A percentile compares a stretch with the other conserved stretches of the same genome.
Evolutionary conservation across 2,113 vertebrate species (phyloP).

Genomic region (Megatriorchis doriae): DNA sequence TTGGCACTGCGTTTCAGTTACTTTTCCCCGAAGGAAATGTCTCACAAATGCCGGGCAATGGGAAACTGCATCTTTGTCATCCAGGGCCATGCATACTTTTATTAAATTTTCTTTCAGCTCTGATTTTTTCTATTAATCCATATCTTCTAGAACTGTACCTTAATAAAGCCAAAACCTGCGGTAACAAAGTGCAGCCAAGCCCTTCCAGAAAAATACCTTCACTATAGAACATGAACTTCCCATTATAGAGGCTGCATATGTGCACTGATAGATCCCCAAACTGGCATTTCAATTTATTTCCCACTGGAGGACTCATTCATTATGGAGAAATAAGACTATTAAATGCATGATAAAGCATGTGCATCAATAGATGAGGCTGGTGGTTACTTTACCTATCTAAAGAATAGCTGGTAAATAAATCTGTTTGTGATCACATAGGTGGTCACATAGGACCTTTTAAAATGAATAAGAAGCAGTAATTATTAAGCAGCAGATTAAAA

Average conservation of each 20-base stretch:
- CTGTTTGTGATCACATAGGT: neutral
- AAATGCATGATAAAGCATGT: slow-evolving; percentile 37
- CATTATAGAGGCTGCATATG: neutral
- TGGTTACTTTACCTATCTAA: slow-evolving; percentile 35
- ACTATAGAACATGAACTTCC: neutral
- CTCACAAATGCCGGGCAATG: neutral
- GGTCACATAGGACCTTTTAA: neutral
- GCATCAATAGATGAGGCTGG: neutral
- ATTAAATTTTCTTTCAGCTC: neutral
- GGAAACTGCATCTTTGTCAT: neutral
- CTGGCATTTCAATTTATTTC: slow-evolving; percentile 34
- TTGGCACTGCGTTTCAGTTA: neutral
- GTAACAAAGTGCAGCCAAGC: neutral
- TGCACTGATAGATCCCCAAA: slow-evolving; percentile 26
- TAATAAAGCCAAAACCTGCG: neutral
- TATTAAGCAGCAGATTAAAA: neutral
- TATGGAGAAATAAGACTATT: slow-evolving; percentile 28
- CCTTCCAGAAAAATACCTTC: neutral
- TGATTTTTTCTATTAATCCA: neutral
- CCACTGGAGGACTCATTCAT: slow-evolving; percentile 28
- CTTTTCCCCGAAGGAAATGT: neutral
- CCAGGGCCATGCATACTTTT: neutral
- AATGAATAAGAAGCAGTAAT: neutral
- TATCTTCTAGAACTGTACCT: neutral
- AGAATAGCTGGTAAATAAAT: slow-evolving; percentile 28